Base-by-base conservation (phyloP, 2,888 invertebrate genomes). In the Seira sanloemensis region DNA sequence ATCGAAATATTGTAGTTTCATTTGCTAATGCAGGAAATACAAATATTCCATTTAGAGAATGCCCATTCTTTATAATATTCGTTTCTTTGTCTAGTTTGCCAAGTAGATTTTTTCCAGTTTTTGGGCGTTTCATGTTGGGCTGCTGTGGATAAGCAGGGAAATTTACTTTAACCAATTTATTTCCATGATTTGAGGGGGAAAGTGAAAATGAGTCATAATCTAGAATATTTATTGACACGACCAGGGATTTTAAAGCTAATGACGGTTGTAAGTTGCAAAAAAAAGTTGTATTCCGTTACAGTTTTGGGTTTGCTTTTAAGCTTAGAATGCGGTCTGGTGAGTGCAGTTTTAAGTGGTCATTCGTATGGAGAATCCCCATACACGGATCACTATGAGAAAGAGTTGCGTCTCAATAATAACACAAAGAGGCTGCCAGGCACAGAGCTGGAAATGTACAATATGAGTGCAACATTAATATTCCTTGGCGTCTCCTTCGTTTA, bases 151-250 rank as follows among this genome's bases (percentile, higher is more conserved):
- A n/a, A n/a, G n/a, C n/a, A n/a, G n/a, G n/a, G n/a, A n/a, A n/a
- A n/a, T n/a, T n/a, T n/a, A n/a, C n/a, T n/a, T n/a, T n/a, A n/a
- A n/a, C n/a, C n/a, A n/a, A n/a, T n/a, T n/a, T n/a, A n/a, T n/a
- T n/a, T n/a, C n/a, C n/a, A n/a, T n/a, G n/a, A n/a, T n/a, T n/a
- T n/a, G n/a, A n/a, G n/a, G n/a, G n/a, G n/a, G n/a, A n/a, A n/a
- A n/a, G n/a, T n/a, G 23, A 46, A 65, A n/a, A 77, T 78, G 78
- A 78, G 78, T 37, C 78, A 78, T 26, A 78, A 78, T 46, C 27
- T 78, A 24, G 78, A 78, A 26, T 78, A 78, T 16, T 24, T 78
- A 19, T 19, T 78, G 50, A 46, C 65, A 0, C 62, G 72, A 1
- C 78, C 78, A 4, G 78, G 78, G 5, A 72, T n/a, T 4, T 65